Evolutionary conservation across 2,113 vertebrate genomes (phyloP).

Genomic region (Candoia aspera): DNA sequence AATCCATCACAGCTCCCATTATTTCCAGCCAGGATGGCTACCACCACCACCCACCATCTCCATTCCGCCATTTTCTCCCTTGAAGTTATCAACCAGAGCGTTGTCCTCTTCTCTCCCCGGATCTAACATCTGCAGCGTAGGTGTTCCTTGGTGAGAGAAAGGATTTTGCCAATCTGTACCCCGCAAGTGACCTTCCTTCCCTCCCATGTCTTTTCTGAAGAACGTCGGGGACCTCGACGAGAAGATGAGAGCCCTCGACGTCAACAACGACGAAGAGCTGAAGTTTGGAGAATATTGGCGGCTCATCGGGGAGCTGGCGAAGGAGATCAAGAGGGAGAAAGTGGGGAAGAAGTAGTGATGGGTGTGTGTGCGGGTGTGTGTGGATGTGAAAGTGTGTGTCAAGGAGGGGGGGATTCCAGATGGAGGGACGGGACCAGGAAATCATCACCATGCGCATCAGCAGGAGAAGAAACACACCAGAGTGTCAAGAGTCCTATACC

Average conservation of each 20-base stretch:
- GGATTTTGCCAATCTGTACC: background rate
- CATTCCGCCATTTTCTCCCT: too few species aligned
- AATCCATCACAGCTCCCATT: too few species aligned
- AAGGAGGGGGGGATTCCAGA: background rate
- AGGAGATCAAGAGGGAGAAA: constrained; percentile 61
- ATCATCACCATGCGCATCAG: background rate
- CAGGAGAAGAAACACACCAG: fast-evolving
- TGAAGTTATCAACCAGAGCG: too few species aligned
- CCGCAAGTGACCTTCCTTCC: background rate
- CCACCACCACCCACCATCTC: too few species aligned
- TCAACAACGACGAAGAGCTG: constrained; percentile 74
- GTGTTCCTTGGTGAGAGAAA: too few species aligned
- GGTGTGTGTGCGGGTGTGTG: background rate
- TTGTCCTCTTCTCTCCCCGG: too few species aligned
- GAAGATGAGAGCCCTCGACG: constrained; percentile 73
- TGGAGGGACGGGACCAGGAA: background rate
- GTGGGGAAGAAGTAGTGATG: constrained; percentile 36
- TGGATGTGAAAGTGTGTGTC: too few species aligned
- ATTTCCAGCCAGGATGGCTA: too few species aligned
- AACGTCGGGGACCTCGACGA: constrained; percentile 71
- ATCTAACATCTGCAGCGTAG: too few species aligned
- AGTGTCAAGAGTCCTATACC: too few species aligned
- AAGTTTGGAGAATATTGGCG: constrained; percentile 74
- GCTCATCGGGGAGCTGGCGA: constrained; percentile 74
- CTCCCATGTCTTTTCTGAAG: constrained; percentile 28